Conservation (phyloP, 2,113 vertebrate genomes). For the Globicephala melas region DNA sequence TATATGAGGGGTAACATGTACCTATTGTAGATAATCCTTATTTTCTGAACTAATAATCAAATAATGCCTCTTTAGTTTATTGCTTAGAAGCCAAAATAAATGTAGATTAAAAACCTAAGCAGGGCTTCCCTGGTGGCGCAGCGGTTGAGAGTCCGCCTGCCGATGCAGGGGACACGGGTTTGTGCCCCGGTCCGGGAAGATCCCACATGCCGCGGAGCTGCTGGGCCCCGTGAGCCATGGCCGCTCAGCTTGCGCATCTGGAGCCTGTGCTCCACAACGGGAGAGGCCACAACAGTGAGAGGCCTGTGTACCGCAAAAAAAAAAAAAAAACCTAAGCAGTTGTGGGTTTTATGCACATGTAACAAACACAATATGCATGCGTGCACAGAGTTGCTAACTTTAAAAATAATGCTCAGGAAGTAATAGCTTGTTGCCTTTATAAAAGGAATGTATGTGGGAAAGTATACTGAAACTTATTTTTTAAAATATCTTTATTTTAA, state of each 20-base stretch:
- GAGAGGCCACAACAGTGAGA: no score
- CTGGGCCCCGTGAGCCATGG: no score
- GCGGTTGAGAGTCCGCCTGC: no score
- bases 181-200: no score
- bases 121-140: no score
- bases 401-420: slow-evolving; percentile 25
- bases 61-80: slow-evolving; percentile 35
- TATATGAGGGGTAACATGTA: not conserved
- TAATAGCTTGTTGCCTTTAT: slow-evolving; percentile 28
- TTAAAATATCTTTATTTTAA: slow-evolving; percentile 51
- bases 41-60: slow-evolving; percentile 42
- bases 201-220: no score
- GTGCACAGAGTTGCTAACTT: not conserved
- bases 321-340: not conserved
- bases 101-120: slow-evolving; percentile 22
- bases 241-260: no score
- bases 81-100: slow-evolving; percentile 44
- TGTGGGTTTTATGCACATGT: slow-evolving; percentile 15
- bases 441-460: slow-evolving; percentile 26
- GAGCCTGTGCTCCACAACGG: no score
- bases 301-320: no score
- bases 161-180: no score
- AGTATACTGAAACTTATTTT: slow-evolving; percentile 8
- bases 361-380: not conserved
- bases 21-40: slow-evolving; percentile 20